Evolutionary conservation across 2,888 invertebrate species (phyloP), one percentile per base, ranked within the genome.

Genomic region (Cheilosia variabilis): DNA sequence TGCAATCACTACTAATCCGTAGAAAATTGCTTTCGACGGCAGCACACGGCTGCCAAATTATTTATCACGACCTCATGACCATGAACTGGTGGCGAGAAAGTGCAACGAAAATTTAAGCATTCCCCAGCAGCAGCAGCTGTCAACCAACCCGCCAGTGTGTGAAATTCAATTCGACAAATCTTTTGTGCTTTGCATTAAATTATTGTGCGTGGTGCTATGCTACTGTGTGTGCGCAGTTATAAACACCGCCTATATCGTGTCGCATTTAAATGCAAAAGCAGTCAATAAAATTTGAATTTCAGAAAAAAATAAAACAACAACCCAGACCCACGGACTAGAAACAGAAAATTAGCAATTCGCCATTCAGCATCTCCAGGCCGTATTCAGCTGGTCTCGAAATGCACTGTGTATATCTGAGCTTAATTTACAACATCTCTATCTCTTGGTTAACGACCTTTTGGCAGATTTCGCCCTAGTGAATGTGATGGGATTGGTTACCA

Each of bases 381-480:
- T 13, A 13, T 37, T 13, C 13, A 37, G 13, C 37, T 17, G n/a
- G n/a, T 68, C 52, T 78, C 43, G 15, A 58, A 79, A 73, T 79
- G 79, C 53, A 73, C 41, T 45, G 19, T 37, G 17, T n/a, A 7
- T 31, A 0, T 47, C n/a, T 15, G 15, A 43, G 37, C 27, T 19
- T 22, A 19, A 55, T 13, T 27, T 75, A 15, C 45, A 57, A 52
- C 24, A 57, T 41, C 52, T 37, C 52, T 37, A 41, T 17, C 58
- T 72, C 15, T 58, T 57, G 86, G 86, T 76, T 71, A 77, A 71
- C 50, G 72, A 86, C 76, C 86, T 81, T 72, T 58, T 34, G 55
- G 66, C 52, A 66, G 57, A 68, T 76, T 77, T 81, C 72, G 68
- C 86, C 76, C 72, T 57, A 66, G 52, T 37, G 37, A 37, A 37